Base-by-base conservation (phyloP, 1,140 invertebrate genomes). In the Diploscapter pachys region DNA sequence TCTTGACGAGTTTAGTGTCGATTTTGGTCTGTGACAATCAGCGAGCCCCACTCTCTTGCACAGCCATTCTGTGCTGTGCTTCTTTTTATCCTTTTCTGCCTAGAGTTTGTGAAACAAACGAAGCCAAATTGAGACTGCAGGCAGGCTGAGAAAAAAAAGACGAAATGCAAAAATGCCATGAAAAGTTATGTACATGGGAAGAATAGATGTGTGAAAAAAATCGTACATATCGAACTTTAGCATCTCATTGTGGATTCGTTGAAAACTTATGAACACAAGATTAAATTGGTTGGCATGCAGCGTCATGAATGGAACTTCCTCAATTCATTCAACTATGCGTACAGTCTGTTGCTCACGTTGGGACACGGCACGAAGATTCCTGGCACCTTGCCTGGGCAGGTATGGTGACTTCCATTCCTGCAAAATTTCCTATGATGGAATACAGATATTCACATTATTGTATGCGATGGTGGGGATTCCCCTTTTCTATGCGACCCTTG, bases 251-350 rank as follows among this genome's bases (percentile, higher is more conserved):
- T 78, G 3, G 74, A 78, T 59, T 71, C 75, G 4, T 56, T 78
- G 77, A 78, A 78, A 63, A 55, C 66, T 62, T 78, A 78, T 50
- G 77, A 78, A 64, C 73, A 76, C 31, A 65, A 77, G 48, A n/a
- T 78, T 11, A 8, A 76, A 4, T 55, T 78, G 4, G 11, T 54
- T 31, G 57, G 69, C 50, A 72, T 69, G 6, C 51, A 51, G 4
- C 31, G 67, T 48, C 56, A 54, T 13, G 77, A 78, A 62, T 78
- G 77, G 77, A 56, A 56, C 13, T 71, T 80, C 53, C 3, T 67
- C 9, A 71, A 72, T 65, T 73, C 67, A n/a, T 77, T 78, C 54
- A 78, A 78, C 62, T 78, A 80, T 55, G 77, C 77, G 4, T 78
- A 76, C 62, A 63, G 65, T 31, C 62, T 78, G 50, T 74, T 78